Evolutionary conservation across 2,797 vertebrate genomes (phyloP).

Genomic region (Fistularia commersonii): DNA sequence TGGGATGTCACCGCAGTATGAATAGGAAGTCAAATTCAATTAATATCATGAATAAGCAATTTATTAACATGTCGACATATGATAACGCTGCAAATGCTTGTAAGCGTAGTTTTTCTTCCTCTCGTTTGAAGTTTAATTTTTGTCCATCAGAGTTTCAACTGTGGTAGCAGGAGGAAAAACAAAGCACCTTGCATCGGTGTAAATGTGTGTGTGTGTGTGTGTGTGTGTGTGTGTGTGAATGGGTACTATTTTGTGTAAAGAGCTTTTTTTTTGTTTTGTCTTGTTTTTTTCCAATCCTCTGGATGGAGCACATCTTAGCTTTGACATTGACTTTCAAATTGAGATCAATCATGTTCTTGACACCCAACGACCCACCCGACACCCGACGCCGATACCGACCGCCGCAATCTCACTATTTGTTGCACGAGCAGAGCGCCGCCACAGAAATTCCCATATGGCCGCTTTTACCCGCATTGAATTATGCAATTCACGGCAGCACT

Average conservation of each 20-base stretch:
- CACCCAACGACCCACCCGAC: conserved; percentile 14
- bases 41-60: too few relatives aligned
- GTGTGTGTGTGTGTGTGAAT: neutral
- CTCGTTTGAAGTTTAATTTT: too few relatives aligned
- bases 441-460: conserved; percentile 16
- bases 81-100: too few relatives aligned
- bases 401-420: conserved; percentile 35
- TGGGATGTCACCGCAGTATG: too few relatives aligned
- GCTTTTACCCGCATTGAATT: too few relatives aligned
- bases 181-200: neutral
- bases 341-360: conserved; percentile 65
- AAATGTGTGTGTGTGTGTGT: neutral
- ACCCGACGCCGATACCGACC: conserved; percentile 27
- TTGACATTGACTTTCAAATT: conserved; percentile 76
- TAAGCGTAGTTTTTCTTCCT: too few relatives aligned
- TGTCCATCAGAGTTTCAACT: too few relatives aligned
- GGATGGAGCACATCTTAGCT: conserved; percentile 53
- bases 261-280: conserved; percentile 33
- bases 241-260: too few relatives aligned
- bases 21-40: too few relatives aligned
- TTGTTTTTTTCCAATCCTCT: conserved; percentile 57
- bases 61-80: too few relatives aligned
- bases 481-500: too few relatives aligned
- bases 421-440: conserved; percentile 7
- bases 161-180: too few relatives aligned